These are phyloP conservation scores for Patiria miniata DNA, from an alignment of 35 echinoderm and acorn worm species.

Conservation along the genomic window DNA sequence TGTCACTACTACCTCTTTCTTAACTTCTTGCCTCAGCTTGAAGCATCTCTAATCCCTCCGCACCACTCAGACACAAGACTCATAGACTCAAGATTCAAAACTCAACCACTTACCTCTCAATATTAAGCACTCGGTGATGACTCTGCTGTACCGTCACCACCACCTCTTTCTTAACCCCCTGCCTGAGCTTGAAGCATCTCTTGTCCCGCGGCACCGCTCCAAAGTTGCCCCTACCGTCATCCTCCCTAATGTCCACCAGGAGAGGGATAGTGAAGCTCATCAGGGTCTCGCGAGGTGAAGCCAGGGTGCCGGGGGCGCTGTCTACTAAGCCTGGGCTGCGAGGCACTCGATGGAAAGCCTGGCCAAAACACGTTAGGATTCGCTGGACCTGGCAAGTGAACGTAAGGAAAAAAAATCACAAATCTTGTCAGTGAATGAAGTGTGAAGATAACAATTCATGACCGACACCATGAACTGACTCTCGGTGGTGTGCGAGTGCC, in stretches of 20 bases:
- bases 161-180: slow-evolving; percentile 88
- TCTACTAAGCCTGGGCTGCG: slow-evolving; percentile 83
- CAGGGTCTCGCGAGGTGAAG: slow-evolving; percentile 59
- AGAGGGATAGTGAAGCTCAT: slow-evolving; percentile 78
- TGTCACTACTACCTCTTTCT: slow-evolving; percentile 86
- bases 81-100: no score
- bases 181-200: slow-evolving; percentile 87
- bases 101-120: slow-evolving; percentile 70
- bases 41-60: slow-evolving; percentile 91
- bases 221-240: slow-evolving; percentile 91
- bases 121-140: slow-evolving; percentile 69
- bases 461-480: no score
- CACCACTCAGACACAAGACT: no score
- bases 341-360: slow-evolving; percentile 90
- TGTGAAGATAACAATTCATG: no score
- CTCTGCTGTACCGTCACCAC: slow-evolving; percentile 77
- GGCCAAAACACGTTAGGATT: slow-evolving; percentile 87
- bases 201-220: slow-evolving; percentile 82
- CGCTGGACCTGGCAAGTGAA: slow-evolving; percentile 70
- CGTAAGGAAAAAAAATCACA: no score
- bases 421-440: no score
- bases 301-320: slow-evolving; percentile 52
- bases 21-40: slow-evolving; percentile 80
- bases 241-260: slow-evolving; percentile 90
- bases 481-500: no score